Evolutionary conservation across 2,113 vertebrate genomes (phyloP), one percentile per base, ranked within the genome.

Genomic region (Rhynchomys soricoides): DNA sequence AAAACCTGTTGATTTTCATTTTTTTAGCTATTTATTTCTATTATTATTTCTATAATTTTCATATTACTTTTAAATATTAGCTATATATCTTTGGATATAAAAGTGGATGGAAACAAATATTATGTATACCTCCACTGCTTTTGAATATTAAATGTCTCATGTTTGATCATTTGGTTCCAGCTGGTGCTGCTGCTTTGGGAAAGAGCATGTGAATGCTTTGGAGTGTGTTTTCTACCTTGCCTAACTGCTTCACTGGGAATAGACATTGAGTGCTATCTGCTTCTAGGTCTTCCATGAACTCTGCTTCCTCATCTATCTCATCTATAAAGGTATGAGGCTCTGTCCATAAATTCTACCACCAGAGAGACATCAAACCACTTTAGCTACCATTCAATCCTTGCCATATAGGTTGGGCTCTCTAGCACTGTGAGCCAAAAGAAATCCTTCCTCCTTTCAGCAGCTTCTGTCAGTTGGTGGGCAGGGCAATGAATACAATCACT

Each of bases 41-140:
- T 7, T 12, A 68, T 29, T 0, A 0, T n/a, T n/a, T n/a, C n/a
- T 15, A 73, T 87, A 71, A 77, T 77, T 90, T 90, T 55, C 22
- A 9, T 19, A 85, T 57, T 95, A 71, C 19, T 95, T 94, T 94
- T 74, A 89, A 90, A 0, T 62, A 57, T 93, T 74, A 55, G 73
- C 57, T 73, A 89, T 70, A 9, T 89, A 71, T 88, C 16, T 66
- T 91, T 40, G 78, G 74, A 74, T 70, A 70, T 64, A 91, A 91
- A 96, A 57, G 12, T 57, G 50, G 31, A 82, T n/a, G 31, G 9
- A 92, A 91, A 82, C 16, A 52, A 79, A 89, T 89, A 10, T 34
- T 86, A 81, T 52, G 70, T 40, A 74, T 45, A 90, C 1, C 45
- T 37, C 3, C 17, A 48, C 7, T 31, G 17, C 7, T 86, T 62